These are phyloP conservation scores for Hippocampus guttulatus DNA, from an alignment of 2,113 vertebrate genomes.

Conservation along the genomic window DNA sequence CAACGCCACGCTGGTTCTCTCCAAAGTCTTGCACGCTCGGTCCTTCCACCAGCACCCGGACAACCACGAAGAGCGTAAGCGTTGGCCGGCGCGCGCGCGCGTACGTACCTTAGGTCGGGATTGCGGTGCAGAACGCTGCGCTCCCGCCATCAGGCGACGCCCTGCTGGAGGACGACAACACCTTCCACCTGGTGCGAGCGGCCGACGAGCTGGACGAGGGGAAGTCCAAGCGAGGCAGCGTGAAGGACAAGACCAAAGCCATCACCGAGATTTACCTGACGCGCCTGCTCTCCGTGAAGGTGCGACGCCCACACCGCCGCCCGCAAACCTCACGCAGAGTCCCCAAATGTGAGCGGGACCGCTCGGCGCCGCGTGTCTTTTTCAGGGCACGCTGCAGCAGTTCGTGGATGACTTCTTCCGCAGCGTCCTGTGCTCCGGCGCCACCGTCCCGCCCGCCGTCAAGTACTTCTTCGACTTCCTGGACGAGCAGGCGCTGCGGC, in stretches of 20 bases:
- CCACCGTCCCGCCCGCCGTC: slow-evolving; percentile 85
- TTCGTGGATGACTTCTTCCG: slow-evolving; percentile 97
- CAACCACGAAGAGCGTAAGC: slow-evolving; percentile 87
- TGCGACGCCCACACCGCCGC: not conserved
- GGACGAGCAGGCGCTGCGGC: slow-evolving; percentile 90
- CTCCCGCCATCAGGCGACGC: slow-evolving; percentile 75
- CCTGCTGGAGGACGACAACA: slow-evolving; percentile 90
- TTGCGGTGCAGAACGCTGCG: too few species aligned
- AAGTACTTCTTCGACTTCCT: slow-evolving; percentile 98
- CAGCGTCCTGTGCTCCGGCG: slow-evolving; percentile 82
- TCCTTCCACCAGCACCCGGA: slow-evolving; percentile 91
- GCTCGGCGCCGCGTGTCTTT: not conserved
- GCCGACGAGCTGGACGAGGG: slow-evolving; percentile 88
- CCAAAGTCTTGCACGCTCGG: slow-evolving; percentile 84
- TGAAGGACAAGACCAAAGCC: slow-evolving; percentile 96
- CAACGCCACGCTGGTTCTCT: slow-evolving; percentile 88
- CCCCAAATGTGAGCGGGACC: too few species aligned
- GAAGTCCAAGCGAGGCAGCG: slow-evolving; percentile 88
- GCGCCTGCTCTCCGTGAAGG: slow-evolving; percentile 94
- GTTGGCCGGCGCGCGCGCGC: slow-evolving; percentile 1
- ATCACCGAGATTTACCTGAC: slow-evolving; percentile 99
- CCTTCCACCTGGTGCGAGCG: slow-evolving; percentile 89
- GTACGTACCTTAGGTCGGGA: not conserved
- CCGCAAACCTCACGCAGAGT: too few species aligned
- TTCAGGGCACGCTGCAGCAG: slow-evolving; percentile 93